These are phyloP conservation scores for Bostrychus sinensis DNA, from an alignment of 2,113 vertebrate species.

Conservation along the genomic window DNA sequence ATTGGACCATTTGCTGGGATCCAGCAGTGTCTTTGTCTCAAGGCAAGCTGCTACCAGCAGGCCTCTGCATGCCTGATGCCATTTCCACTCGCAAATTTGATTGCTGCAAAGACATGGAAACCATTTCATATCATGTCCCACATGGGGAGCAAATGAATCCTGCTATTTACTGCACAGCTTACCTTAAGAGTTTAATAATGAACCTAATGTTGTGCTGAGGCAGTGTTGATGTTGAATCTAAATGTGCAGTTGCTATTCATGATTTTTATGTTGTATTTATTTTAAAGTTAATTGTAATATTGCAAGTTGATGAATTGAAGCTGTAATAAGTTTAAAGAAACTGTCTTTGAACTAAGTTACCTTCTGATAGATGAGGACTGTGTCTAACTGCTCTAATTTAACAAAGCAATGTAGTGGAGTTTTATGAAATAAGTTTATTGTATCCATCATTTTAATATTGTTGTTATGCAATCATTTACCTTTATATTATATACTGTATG, in stretches of 20 bases:
- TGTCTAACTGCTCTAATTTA: too few species aligned
- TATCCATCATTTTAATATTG: too few species aligned
- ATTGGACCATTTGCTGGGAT: conserved; percentile 51
- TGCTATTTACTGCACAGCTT: conserved; percentile 38
- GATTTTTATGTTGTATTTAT: not conserved
- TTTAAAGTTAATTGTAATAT: not conserved
- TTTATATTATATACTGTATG: too few species aligned
- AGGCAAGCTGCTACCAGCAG: conserved; percentile 64
- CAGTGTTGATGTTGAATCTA: not conserved
- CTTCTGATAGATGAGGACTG: too few species aligned
- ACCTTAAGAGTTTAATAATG: conserved; percentile 6
- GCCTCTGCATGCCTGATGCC: conserved; percentile 58
- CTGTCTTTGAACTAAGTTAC: too few species aligned
- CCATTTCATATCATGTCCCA: conserved; percentile 55
- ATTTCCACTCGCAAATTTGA: conserved; percentile 64
- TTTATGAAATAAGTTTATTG: too few species aligned
- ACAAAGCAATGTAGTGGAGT: too few species aligned
- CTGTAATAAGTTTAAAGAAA: too few species aligned
- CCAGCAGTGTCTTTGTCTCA: conserved; percentile 52
- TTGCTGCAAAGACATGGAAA: conserved; percentile 68
- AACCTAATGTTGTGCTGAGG: not conserved
- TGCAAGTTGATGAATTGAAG: too few species aligned
- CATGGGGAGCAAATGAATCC: conserved; percentile 30
- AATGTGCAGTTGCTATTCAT: not conserved
- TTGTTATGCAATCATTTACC: too few species aligned